Conservation (phyloP, 2,888 invertebrate genomes). For the Linnaemya vulpina region DNA sequence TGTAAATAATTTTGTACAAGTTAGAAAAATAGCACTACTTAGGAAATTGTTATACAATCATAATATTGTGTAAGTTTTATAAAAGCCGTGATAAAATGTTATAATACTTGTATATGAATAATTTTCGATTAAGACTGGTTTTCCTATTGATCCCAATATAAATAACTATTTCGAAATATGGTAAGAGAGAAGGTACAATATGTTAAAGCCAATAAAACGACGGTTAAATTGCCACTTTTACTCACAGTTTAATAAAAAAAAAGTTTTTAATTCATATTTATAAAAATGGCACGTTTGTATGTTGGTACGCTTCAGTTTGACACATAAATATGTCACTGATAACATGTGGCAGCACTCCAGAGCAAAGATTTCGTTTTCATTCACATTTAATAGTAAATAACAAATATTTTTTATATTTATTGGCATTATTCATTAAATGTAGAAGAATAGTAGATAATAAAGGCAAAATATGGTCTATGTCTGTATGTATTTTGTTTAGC, state of each 20-base stretch:
- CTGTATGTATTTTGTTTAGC: background rate
- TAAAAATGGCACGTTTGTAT: too few relatives aligned
- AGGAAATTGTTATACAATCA: slow-evolving; percentile 26
- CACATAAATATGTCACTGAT: background rate
- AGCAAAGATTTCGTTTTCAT: background rate
- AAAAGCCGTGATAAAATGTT: background rate
- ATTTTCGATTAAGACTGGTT: background rate
- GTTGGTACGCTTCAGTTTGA: too few relatives aligned
- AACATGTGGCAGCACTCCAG: too few relatives aligned
- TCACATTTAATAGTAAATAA: background rate
- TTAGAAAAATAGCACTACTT: background rate
- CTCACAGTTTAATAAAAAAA: too few relatives aligned
- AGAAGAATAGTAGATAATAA: background rate
- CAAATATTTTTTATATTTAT: background rate
- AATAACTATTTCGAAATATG: too few relatives aligned
- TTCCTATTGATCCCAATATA: too few relatives aligned
- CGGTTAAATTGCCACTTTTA: too few relatives aligned
- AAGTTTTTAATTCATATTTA: too few relatives aligned
- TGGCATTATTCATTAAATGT: background rate
- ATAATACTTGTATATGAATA: background rate
- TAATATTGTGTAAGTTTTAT: slow-evolving; percentile 19
- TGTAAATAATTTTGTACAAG: slow-evolving; percentile 6
- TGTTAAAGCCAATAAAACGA: too few relatives aligned
- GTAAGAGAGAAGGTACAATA: too few relatives aligned
- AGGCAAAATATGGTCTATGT: background rate